A percentile compares a stretch with the other conserved stretches of the same genome.
Evolutionary conservation across 2,113 vertebrate species (phyloP).

Genomic region (Pachypanchax playfairii): DNA sequence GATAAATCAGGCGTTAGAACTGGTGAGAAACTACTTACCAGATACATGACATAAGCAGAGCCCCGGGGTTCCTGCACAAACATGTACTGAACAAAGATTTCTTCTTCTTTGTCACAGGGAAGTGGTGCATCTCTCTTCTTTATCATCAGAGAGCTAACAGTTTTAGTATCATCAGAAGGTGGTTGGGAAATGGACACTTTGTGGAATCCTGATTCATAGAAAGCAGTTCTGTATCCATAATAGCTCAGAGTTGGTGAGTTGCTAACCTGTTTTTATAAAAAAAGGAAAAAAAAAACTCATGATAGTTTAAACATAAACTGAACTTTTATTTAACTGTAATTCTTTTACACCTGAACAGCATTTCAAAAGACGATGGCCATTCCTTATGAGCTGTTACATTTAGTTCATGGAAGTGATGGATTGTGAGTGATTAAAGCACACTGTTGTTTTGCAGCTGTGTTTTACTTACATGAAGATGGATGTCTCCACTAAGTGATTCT

Average conservation of each 20-base stretch:
- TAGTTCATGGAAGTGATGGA: not conserved
- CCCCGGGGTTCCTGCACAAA: conserved; percentile 60
- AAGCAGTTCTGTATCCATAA: accelerated
- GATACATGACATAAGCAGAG: conserved; percentile 61
- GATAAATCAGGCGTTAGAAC: too few relatives aligned
- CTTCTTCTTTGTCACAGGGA: conserved; percentile 44
- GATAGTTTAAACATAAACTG: too few relatives aligned
- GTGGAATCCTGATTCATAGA: not conserved
- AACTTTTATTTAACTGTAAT: not conserved
- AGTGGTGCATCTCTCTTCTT: conserved; percentile 39
- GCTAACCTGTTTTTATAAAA: conserved; percentile 50
- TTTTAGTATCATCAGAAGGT: conserved; percentile 29
- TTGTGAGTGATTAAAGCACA: not conserved
- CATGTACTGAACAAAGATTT: conserved; percentile 59
- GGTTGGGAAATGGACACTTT: not conserved
- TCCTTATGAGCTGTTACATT: not conserved
- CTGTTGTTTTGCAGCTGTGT: not conserved
- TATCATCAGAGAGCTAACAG: conserved; percentile 62
- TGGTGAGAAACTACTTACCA: conserved; percentile 61
- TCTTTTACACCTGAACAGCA: not conserved
- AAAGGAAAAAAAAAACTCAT: too few relatives aligned
- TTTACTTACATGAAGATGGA: conserved; percentile 53
- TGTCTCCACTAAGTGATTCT: accelerated
- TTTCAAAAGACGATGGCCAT: not conserved
- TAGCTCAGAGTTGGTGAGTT: not conserved